phyloP scores from a whole-genome alignment of 2,797 vertebrate genomes.

The Heliangelus exortis region DNA sequence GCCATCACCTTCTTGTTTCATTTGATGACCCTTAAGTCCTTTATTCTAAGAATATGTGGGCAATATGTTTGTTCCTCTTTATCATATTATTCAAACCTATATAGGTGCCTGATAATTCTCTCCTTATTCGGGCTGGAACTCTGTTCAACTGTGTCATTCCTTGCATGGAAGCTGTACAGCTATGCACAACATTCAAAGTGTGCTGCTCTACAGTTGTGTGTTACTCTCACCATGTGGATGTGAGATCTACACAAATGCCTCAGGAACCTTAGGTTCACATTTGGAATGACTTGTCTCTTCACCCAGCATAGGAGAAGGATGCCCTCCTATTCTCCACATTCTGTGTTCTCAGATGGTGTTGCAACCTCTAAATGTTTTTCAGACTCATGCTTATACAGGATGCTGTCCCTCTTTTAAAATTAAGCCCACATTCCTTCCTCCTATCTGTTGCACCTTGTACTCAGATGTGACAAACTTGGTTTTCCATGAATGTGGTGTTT shows the following conservation, averaged over 20 bases:
- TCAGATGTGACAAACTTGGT: not conserved
- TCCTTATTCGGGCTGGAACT: not conserved
- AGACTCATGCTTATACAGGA: not conserved
- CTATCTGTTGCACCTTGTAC: not conserved
- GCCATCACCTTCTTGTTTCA: not conserved
- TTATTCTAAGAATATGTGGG: not conserved
- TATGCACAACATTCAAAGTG: not conserved
- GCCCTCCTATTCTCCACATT: not conserved
- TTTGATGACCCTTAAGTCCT: not conserved
- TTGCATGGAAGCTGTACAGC: not conserved
- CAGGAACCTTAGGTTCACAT: accelerated
- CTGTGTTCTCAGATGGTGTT: not conserved
- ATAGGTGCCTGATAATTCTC: not conserved
- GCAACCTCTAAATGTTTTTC: not conserved
- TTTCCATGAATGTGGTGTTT: not conserved
- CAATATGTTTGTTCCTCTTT: not conserved
- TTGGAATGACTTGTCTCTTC: not conserved
- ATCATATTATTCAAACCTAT: not conserved
- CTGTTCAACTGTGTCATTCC: not conserved
- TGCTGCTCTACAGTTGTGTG: no score
- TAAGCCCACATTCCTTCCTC: not conserved
- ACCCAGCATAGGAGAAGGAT: not conserved
- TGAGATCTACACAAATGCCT: not conserved
- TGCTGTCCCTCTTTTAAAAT: not conserved
- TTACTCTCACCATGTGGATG: not conserved